Conservation (phyloP, 1,140 invertebrate species). For the Brachionus asplanchnoidis region DNA sequence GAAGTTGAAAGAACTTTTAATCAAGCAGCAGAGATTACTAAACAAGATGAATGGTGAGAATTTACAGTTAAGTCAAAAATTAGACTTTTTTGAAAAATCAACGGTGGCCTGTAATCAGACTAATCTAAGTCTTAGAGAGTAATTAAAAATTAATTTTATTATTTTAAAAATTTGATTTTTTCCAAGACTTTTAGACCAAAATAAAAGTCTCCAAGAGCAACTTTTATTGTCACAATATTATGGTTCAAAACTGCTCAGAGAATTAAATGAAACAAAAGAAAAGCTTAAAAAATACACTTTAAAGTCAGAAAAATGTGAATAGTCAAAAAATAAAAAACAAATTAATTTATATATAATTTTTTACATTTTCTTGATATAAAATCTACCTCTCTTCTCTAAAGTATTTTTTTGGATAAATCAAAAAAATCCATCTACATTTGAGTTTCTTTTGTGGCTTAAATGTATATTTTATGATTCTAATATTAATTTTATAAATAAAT, state of each 20-base stretch:
- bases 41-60: slow-evolving; percentile 25
- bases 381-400: too few relatives aligned
- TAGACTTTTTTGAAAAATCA: background rate
- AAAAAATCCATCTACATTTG: too few relatives aligned
- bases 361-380: too few relatives aligned
- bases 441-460: too few relatives aligned
- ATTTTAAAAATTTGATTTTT: background rate
- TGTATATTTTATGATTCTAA: too few relatives aligned
- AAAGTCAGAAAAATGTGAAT: background rate
- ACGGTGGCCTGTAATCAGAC: background rate
- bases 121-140: background rate
- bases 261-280: slow-evolving; percentile 1
- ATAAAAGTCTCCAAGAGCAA: slow-evolving; percentile 23
- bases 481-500: too few relatives aligned
- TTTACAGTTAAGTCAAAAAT: background rate
- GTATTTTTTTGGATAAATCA: too few relatives aligned
- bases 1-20: background rate
- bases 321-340: too few relatives aligned
- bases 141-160: background rate
- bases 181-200: background rate
- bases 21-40: background rate
- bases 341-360: too few relatives aligned
- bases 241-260: slow-evolving; percentile 1
- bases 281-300: background rate
- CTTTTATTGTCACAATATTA: slow-evolving; percentile 18